These are phyloP conservation scores for Psilanteris sp. DNA, from an alignment of 1,140 invertebrate species.

Conservation along the genomic window DNA sequence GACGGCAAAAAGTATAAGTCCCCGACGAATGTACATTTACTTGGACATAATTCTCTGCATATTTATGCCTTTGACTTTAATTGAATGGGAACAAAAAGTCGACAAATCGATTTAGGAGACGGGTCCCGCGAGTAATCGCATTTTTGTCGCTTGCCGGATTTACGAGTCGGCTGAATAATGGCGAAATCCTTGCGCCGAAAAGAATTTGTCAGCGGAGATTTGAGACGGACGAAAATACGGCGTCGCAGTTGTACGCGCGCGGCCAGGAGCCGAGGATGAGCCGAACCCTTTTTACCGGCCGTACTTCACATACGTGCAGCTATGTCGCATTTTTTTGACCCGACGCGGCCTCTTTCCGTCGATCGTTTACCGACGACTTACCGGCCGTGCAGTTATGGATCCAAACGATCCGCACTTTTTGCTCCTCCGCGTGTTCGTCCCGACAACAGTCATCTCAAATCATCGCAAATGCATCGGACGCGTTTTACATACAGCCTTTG, in stretches of 20 bases:
- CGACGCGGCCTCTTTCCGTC: conserved; percentile 58
- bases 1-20: conserved; percentile 1
- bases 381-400: conserved; percentile 56
- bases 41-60: conserved; percentile 32
- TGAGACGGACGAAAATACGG: conserved; percentile 30
- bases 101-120: conserved; percentile 49
- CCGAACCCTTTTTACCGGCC: conserved; percentile 56
- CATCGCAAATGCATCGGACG: too few relatives aligned
- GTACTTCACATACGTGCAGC: conserved; percentile 46
- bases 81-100: conserved; percentile 40
- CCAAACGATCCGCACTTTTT: too few relatives aligned
- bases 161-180: conserved; percentile 33
- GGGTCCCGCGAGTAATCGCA: conserved; percentile 30
- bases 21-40: conserved; percentile 8
- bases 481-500: too few relatives aligned
- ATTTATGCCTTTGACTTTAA: conserved; percentile 30
- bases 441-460: too few relatives aligned
- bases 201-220: conserved; percentile 22
- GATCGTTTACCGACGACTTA: conserved; percentile 61
- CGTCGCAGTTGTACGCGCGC: conserved; percentile 20
- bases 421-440: too few relatives aligned
- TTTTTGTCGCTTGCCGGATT: conserved; percentile 52
- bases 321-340: conserved; percentile 57
- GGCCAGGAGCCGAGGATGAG: conserved; percentile 9
- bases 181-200: conserved; percentile 16